Conservation (phyloP, 1,140 invertebrate species). For the Neuroterus valhalla region DNA sequence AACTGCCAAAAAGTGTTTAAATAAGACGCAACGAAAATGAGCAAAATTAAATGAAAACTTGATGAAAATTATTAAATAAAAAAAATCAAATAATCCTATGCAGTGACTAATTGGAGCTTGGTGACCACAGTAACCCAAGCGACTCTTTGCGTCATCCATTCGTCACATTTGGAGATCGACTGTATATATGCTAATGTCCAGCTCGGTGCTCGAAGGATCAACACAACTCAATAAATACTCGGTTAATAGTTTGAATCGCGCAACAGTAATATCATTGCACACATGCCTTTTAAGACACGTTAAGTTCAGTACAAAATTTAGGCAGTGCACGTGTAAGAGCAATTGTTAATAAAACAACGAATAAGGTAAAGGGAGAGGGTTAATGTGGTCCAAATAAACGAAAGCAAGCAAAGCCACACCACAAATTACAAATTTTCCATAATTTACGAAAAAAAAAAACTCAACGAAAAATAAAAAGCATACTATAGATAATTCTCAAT, state of each 20-base stretch:
- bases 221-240: conserved; percentile 29
- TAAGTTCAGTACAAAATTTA: conserved; percentile 41
- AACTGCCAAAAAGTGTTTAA: conserved; percentile 43
- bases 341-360: conserved; percentile 70
- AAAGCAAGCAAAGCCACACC: conserved; percentile 71
- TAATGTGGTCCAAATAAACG: conserved; percentile 72
- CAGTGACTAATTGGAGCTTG: conserved; percentile 71
- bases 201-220: conserved; percentile 37
- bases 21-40: conserved; percentile 49
- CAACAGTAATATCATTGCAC: conserved; percentile 22
- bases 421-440: conserved; percentile 55
- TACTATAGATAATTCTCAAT: conserved; percentile 58
- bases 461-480: conserved; percentile 62
- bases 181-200: conserved; percentile 45
- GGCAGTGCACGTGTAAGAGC: conserved; percentile 69
- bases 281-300: conserved; percentile 10
- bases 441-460: conserved; percentile 41
- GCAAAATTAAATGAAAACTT: conserved; percentile 34
- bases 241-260: conserved; percentile 29
- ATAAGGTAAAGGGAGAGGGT: conserved; percentile 68
- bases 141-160: conserved; percentile 66
- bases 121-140: conserved; percentile 75
- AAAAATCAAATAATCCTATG: conserved; percentile 58
- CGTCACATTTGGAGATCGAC: conserved; percentile 50
- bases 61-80: conserved; percentile 40